Percentiles rank a stretch among this genome's conserved stretches.
phyloP scores from a whole-genome alignment of 2,113 vertebrate species.

The Asarcornis scutulata region DNA sequence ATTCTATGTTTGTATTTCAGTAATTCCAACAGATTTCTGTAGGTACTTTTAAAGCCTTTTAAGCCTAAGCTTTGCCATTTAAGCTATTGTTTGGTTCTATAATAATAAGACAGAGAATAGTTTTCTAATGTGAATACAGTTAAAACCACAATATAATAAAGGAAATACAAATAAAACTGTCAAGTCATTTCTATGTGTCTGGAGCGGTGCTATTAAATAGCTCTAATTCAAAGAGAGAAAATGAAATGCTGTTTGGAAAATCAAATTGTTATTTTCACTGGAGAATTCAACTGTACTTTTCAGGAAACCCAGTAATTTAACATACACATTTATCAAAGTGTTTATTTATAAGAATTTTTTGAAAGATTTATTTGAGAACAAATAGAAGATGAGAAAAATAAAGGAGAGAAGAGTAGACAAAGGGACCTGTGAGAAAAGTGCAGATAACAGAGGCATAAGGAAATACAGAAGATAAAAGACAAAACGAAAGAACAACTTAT shows the following conservation, averaged over 20 bases:
- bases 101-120: neutral
- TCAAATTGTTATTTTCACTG: neutral
- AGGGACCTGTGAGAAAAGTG: neutral
- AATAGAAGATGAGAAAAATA: neutral
- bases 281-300: neutral
- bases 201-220: neutral
- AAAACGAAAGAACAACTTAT: neutral
- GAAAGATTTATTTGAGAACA: neutral
- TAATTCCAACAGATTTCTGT: neutral
- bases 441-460: neutral
- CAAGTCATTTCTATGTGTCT: neutral
- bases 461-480: neutral
- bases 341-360: neutral
- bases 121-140: neutral
- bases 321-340: neutral
- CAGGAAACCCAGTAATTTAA: neutral
- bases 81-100: neutral
- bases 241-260: neutral
- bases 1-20: neutral
- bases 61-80: neutral
- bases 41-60: neutral
- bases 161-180: neutral
- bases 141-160: neutral
- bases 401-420: neutral
- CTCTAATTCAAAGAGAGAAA: neutral